Percentiles rank a stretch among this genome's conserved stretches.
These are phyloP conservation scores for Microtus pennsylvanicus DNA, from an alignment of 2,113 vertebrate genomes.

Conservation along the genomic window DNA sequence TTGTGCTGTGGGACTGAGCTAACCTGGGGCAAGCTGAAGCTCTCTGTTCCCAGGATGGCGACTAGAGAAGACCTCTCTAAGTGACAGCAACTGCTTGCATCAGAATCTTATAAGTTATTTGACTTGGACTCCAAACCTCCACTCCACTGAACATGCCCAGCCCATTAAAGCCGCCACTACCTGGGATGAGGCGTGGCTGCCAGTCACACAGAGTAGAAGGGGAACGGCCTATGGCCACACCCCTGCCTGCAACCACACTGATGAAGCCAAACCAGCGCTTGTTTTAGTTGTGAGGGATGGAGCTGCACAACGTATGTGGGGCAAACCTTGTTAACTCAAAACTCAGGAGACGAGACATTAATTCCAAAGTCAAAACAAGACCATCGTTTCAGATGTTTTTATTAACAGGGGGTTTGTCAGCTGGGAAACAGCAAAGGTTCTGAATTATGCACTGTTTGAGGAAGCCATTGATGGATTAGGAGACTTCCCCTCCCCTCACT, in stretches of 20 bases:
- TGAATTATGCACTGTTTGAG: conserved; percentile 62
- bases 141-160: not conserved
- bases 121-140: not conserved
- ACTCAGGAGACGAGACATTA: conserved; percentile 30
- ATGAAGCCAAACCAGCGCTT: not conserved
- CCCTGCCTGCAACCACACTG: not conserved
- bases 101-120: not conserved
- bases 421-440: conserved; percentile 57
- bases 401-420: conserved; percentile 64
- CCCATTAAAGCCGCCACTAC: not conserved
- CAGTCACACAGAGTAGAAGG: not conserved
- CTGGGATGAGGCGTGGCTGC: not conserved
- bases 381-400: conserved; percentile 58
- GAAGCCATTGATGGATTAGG: conserved; percentile 58
- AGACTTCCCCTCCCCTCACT: not conserved
- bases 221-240: not conserved
- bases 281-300: not conserved
- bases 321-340: conserved; percentile 33
- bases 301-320: not conserved
- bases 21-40: fast-evolving
- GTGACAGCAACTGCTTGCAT: not conserved
- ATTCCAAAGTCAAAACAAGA: conserved; percentile 57
- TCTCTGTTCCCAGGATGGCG: not conserved
- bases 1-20: not conserved
- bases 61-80: not conserved